These are phyloP conservation scores for Drosophila pegasa DNA, from an alignment of 2,888 invertebrate genomes.

Conservation along the genomic window DNA sequence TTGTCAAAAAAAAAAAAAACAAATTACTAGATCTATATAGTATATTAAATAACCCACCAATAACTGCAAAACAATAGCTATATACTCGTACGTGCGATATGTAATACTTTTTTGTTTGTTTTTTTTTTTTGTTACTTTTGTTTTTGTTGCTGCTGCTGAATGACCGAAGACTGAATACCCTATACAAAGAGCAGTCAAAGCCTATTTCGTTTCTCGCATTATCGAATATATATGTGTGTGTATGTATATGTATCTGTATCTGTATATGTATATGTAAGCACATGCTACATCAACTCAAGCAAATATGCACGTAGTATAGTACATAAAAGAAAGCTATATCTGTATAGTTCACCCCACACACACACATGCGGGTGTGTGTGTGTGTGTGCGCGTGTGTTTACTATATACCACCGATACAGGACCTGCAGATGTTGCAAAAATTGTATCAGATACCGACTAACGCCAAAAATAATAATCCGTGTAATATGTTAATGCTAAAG, in stretches of 20 bases:
- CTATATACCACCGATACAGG: slow-evolving; percentile 35
- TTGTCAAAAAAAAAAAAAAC: background rate
- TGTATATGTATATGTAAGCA: background rate
- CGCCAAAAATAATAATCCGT: background rate
- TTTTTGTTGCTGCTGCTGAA: background rate
- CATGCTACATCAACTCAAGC: background rate
- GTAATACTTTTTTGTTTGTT: background rate
- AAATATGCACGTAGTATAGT: background rate
- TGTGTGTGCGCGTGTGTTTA: slow-evolving; percentile 6
- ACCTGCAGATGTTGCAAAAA: slow-evolving; percentile 17
- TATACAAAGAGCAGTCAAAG: slow-evolving; percentile 2
- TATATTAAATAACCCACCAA: slow-evolving; percentile 20
- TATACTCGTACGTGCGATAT: slow-evolving; percentile 1
- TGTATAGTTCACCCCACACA: background rate
- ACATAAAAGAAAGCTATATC: background rate
- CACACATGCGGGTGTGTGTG: background rate
- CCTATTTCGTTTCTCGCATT: background rate
- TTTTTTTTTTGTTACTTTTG: background rate
- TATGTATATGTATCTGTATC: background rate
- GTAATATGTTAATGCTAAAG: background rate
- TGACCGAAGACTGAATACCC: slow-evolving; percentile 3
- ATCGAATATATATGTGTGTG: background rate
- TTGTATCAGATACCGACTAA: slow-evolving; percentile 13
- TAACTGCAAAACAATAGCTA: slow-evolving; percentile 1
- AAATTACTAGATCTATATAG: slow-evolving; percentile 6